phyloP scores from a whole-genome alignment of 2,113 vertebrate species.

The Aramus guarauna region DNA sequence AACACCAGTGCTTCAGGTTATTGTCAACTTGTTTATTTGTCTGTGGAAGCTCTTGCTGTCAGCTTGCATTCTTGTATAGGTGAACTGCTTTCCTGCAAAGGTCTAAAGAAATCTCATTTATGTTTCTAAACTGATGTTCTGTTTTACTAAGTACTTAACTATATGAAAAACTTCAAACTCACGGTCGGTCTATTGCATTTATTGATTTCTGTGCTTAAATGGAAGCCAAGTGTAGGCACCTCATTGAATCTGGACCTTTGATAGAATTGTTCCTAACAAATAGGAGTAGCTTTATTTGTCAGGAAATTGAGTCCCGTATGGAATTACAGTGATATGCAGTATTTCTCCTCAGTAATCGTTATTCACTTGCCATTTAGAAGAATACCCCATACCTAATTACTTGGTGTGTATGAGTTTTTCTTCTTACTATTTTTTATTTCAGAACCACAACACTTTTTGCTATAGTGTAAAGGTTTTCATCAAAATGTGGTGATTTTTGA shows the following conservation, averaged over 20 bases:
- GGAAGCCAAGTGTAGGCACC: not conserved
- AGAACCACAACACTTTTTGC: not conserved
- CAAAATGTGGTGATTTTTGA: not conserved
- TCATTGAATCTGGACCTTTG: not conserved
- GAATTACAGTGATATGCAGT: not conserved
- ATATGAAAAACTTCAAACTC: not conserved
- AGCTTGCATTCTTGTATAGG: constrained; percentile 28
- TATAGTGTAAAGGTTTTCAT: not conserved
- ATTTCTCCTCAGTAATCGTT: not conserved
- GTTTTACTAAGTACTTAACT: constrained; percentile 13
- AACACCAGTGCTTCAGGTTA: constrained; percentile 39
- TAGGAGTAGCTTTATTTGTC: not conserved
- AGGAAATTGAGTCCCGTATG: not conserved
- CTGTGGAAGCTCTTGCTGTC: constrained; percentile 27
- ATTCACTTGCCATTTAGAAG: not conserved
- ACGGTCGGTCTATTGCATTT: not conserved
- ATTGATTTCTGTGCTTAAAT: constrained; percentile 32
- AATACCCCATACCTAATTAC: accelerated
- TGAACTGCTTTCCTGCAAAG: constrained; percentile 37
- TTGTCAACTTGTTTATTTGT: constrained; percentile 56
- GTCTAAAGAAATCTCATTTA: constrained; percentile 30
- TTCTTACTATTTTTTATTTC: not conserved
- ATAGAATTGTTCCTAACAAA: not conserved
- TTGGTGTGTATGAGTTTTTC: not conserved
- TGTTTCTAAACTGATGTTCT: constrained; percentile 25